Base-by-base conservation (phyloP, 2,113 vertebrate genomes). In the Macheiramphus alcinus region DNA sequence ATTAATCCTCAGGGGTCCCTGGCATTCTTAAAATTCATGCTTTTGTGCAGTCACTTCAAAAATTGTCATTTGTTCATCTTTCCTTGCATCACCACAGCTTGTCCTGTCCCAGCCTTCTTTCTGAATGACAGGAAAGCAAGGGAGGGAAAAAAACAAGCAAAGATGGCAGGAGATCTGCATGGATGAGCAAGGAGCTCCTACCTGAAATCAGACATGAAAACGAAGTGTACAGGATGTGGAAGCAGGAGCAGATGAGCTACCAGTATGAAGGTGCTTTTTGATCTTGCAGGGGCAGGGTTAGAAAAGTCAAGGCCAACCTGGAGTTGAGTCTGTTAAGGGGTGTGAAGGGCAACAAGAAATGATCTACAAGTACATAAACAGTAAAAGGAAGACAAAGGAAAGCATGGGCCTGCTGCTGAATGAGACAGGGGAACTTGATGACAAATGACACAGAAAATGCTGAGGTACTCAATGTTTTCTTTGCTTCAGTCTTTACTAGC, bases 91-190 rank as follows among this genome's bases (percentile, higher is more conserved):
- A n/a, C 25, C 20, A 26, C 16, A 10, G 6, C 16, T 76, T 76
- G 36, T 14, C 29, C 17, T 89, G 36, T 78, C 25, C 32, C 48
- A 73, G 6, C 1, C 18, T 56, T 70, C 40, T 78, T 36, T 48
- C 36, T 42, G 26, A 84, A 56, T 38, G 31, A 34, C 17, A 74
- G 27, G 27, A 92, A 89, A 80, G 4, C 21, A 72, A 11, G 18
- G 32, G 15, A 45, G 7, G 15, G 1, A 4, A 43, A 66, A 67
- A 61, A 7, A 0, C 31, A 65, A 55, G 19, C 0, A 0, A 61
- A 63, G 25, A 27, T 42, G 47, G 7, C 38, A 75, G 47, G 18
- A 2, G 0, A 15, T 29, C 43, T 86, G 40, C 4, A 11, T 36
- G 36, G 53, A 56, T 47, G 13, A 78, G 36, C 7, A 65, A 84